phyloP scores from a whole-genome alignment of 2,888 invertebrate genomes.

The Pogonocherus hispidulus region DNA sequence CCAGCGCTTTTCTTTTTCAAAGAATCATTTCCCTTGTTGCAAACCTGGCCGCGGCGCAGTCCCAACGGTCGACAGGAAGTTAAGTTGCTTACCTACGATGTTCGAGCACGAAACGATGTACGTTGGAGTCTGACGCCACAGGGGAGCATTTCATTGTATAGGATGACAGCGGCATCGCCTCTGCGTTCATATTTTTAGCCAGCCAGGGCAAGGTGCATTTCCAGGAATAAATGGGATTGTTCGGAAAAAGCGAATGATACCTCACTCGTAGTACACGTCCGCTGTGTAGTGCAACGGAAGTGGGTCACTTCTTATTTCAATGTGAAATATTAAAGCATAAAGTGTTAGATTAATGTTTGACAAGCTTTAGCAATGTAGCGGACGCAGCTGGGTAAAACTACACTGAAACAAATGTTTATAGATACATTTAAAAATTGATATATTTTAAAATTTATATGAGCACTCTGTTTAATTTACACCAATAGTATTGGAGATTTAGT shows the following conservation, averaged over 20 bases:
- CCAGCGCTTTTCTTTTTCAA: no score
- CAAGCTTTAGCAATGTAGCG: no score
- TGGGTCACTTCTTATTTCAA: not conserved
- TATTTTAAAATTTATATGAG: no score
- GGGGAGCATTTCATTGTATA: constrained; percentile 42
- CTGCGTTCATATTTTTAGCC: constrained; percentile 15
- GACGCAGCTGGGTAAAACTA: no score
- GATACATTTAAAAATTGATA: no score
- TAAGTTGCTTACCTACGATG: constrained; percentile 15
- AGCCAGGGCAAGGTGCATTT: constrained; percentile 16
- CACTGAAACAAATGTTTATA: no score
- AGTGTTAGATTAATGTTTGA: not conserved
- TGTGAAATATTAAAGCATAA: no score
- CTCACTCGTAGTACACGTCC: not conserved
- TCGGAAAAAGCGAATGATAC: constrained; percentile 11
- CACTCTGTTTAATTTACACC: no score
- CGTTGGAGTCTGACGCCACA: constrained; percentile 39
- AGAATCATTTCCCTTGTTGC: no score
- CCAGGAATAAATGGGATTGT: constrained; percentile 22
- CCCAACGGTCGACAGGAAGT: constrained; percentile 5
- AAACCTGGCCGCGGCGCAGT: not conserved
- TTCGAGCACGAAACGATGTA: constrained; percentile 4
- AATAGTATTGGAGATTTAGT: no score
- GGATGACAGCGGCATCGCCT: constrained; percentile 4
- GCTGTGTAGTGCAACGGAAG: not conserved